phyloP scores from a whole-genome alignment of 92 coral and sea anemone species.

The Epizoanthus scotinus region DNA sequence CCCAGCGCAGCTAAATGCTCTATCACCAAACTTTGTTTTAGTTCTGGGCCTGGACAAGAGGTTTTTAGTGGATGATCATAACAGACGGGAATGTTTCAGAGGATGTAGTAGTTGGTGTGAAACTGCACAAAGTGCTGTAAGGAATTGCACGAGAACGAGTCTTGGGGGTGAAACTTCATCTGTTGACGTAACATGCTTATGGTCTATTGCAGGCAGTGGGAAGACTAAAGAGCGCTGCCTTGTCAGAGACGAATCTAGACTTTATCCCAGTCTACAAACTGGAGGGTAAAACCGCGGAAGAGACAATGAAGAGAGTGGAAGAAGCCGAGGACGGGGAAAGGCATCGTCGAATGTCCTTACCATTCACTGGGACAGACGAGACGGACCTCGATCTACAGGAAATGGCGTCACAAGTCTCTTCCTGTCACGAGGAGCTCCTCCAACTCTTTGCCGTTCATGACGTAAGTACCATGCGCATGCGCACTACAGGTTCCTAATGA shows the following conservation, averaged over 20 bases:
- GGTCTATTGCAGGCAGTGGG: conserved; percentile 78
- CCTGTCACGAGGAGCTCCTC: conserved; percentile 85
- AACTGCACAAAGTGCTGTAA: too few species aligned
- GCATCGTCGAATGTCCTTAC: conserved; percentile 76
- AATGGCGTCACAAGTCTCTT: conserved; percentile 61
- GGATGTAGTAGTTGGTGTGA: too few species aligned
- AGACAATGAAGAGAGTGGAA: conserved; percentile 68
- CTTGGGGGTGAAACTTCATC: too few species aligned
- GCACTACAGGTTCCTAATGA: neutral
- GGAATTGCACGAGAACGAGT: too few species aligned
- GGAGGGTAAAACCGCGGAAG: conserved; percentile 45
- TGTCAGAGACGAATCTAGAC: neutral
- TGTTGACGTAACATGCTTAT: too few species aligned
- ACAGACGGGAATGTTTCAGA: too few species aligned
- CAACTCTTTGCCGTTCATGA: conserved; percentile 95
- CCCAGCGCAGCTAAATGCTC: too few species aligned
- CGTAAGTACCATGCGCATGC: conserved; percentile 46
- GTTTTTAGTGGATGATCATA: too few species aligned
- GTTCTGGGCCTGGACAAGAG: too few species aligned
- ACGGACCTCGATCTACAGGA: conserved; percentile 72
- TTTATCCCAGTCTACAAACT: conserved; percentile 40
- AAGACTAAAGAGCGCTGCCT: conserved; percentile 55
- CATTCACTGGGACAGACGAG: conserved; percentile 59
- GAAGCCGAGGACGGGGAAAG: conserved; percentile 82
- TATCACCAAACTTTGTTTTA: too few species aligned